Percentiles rank a stretch among this genome's conserved stretches.
Evolutionary conservation across 2,888 invertebrate species (phyloP).

Genomic region (Hoplodrina ambigua): DNA sequence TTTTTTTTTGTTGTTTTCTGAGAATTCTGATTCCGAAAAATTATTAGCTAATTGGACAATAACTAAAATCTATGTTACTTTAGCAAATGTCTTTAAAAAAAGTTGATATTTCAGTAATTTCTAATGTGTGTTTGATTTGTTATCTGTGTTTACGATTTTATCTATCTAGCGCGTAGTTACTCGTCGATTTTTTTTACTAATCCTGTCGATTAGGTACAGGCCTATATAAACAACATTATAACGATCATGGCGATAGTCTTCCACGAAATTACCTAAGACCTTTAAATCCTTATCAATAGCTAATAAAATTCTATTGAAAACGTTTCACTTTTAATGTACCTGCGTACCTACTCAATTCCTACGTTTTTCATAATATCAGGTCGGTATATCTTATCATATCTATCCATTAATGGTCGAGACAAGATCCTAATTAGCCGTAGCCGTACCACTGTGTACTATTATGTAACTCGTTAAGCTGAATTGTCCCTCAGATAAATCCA

Average conservation of each 20-base stretch:
- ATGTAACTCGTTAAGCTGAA: not conserved
- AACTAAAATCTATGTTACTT: not conserved
- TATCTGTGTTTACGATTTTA: conserved; percentile 46
- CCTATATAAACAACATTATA: conserved; percentile 32
- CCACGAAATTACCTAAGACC: conserved; percentile 46
- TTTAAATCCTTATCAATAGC: conserved; percentile 44
- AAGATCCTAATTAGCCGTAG: not conserved
- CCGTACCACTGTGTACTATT: conserved; percentile 4
- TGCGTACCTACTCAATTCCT: not conserved
- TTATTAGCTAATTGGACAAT: conserved; percentile 28
- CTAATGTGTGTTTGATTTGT: conserved; percentile 35
- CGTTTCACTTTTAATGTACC: not conserved
- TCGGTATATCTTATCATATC: conserved; percentile 7
- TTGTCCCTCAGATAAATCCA: not conserved
- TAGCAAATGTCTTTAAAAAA: conserved; percentile 2
- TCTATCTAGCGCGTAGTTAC: conserved; percentile 32
- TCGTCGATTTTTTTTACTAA: conserved; percentile 24
- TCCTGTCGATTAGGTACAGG: conserved; percentile 33
- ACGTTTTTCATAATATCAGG: conserved; percentile 10
- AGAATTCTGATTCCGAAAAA: conserved; percentile 16
- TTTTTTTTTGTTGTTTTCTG: conserved; percentile 9
- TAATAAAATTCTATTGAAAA: conserved; percentile 52
- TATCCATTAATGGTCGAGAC: not conserved
- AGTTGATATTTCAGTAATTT: conserved; percentile 25
- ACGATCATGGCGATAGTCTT: conserved; percentile 43